phyloP scores from a whole-genome alignment of 2,888 invertebrate genomes.

The Orthonychiurus folsomi region DNA sequence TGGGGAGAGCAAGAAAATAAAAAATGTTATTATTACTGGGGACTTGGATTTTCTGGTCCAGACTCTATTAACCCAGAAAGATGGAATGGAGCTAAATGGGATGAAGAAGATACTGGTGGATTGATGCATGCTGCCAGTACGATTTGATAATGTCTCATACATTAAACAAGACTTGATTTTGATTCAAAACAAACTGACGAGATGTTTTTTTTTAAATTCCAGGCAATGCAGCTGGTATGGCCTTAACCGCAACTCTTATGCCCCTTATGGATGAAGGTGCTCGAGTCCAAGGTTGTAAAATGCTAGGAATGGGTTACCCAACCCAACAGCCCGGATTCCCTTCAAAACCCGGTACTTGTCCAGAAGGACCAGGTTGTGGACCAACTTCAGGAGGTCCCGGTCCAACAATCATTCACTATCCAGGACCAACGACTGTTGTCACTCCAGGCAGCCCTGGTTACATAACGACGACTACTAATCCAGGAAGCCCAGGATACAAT shows the following conservation, averaged over 20 bases:
- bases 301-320: constrained; percentile 4
- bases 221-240: not conserved
- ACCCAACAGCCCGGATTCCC: constrained; percentile 8
- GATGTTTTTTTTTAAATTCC: not conserved
- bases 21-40: constrained; percentile 9
- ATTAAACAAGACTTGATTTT: no score
- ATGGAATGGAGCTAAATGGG: constrained; percentile 7
- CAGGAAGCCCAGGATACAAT: not conserved
- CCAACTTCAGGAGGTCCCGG: not conserved
- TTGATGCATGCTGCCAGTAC: not conserved
- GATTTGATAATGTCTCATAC: not conserved
- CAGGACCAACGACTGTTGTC: not conserved
- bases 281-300: not conserved
- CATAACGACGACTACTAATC: not conserved
- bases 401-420: not conserved
- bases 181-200: no score
- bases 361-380: constrained; percentile 4
- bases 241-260: not conserved
- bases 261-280: not conserved
- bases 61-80: not conserved
- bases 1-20: constrained; percentile 8
- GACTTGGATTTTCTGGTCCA: constrained; percentile 7
- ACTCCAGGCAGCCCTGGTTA: not conserved
- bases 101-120: not conserved
- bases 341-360: not conserved